Conservation (phyloP, 1,140 invertebrate genomes). For the Brachionus calyciflorus region DNA sequence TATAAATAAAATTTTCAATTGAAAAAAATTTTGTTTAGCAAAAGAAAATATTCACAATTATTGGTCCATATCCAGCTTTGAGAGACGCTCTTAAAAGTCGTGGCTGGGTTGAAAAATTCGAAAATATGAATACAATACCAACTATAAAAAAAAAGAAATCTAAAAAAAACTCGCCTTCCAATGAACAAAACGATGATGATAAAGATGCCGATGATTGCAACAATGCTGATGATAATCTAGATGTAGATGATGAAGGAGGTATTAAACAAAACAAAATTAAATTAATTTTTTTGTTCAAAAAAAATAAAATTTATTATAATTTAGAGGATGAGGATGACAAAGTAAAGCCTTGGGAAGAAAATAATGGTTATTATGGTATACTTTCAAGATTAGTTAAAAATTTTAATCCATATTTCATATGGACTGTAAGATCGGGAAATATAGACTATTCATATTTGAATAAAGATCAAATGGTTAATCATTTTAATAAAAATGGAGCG, state of each 20-base stretch:
- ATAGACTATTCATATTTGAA: slow-evolving; percentile 69
- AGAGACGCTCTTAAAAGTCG: slow-evolving; percentile 60
- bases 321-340: slow-evolving; percentile 53
- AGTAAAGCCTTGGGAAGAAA: slow-evolving; percentile 61
- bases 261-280: slow-evolving; percentile 12
- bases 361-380: slow-evolving; percentile 61
- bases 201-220: slow-evolving; percentile 56
- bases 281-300: too few relatives aligned
- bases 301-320: slow-evolving; percentile 36
- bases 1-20: slow-evolving; percentile 23
- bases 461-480: slow-evolving; percentile 70
- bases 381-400: slow-evolving; percentile 62
- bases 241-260: slow-evolving; percentile 53
- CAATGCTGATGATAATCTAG: slow-evolving; percentile 53
- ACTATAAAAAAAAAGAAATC: slow-evolving; percentile 47
- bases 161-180: slow-evolving; percentile 43
- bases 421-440: slow-evolving; percentile 78
- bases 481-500: slow-evolving; percentile 72
- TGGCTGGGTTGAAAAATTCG: slow-evolving; percentile 64
- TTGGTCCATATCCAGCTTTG: slow-evolving; percentile 63
- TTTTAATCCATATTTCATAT: slow-evolving; percentile 74
- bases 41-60: slow-evolving; percentile 63
- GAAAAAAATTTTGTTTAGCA: slow-evolving; percentile 53
- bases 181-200: slow-evolving; percentile 49
- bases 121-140: slow-evolving; percentile 49